Base-by-base conservation (phyloP, 2,113 vertebrate species). In the Rissa tridactyla region DNA sequence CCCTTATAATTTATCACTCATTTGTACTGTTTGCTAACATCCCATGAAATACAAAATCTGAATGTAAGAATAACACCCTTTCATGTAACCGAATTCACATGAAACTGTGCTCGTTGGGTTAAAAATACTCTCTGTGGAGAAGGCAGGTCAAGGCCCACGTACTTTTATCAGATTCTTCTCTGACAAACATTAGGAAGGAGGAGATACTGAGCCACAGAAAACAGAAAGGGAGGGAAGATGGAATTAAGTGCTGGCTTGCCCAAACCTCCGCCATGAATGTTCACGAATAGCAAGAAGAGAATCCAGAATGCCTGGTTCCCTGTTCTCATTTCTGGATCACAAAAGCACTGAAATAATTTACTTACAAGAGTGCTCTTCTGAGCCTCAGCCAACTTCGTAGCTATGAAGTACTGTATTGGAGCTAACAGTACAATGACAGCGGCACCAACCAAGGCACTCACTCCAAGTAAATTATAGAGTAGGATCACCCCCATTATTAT, bases 401-500 rank as follows among this genome's bases (percentile, higher is more conserved):
- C 99, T 6, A 99, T 99, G 97, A 99, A 99, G 95, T 99, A 99
- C 86, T 99, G 99, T 68, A 99, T 98, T 0, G 99, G 99, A 26
- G 99, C 99, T 29, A 99, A 96, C 18, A 99, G 98, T 6, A 99
- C 98, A 2, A 99, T 99, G 86, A 99, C 99, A 5, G 99, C 98
- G 0, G 99, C 99, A 21, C 99, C 99, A 0, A 99, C 98, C 96
- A 99, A 76, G 1, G 99, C 99, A 0, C 99, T 99, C 9, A 57
- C 85, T 23, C 98, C 99, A 5, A 99, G 94, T 21, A 99, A 87
- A 44, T 99, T 98, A 71, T 99, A 98, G 7, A 99, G 98, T 54
- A 99, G 98, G 87, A 99, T 99, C 75, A 99, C 99, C 4, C 99
- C 99, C 99, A 99, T 99, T 93, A 99, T 99, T 72, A 99, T 99